Evolutionary conservation across 1,140 invertebrate genomes (phyloP).

Genomic region (Parapsyche elsis): DNA sequence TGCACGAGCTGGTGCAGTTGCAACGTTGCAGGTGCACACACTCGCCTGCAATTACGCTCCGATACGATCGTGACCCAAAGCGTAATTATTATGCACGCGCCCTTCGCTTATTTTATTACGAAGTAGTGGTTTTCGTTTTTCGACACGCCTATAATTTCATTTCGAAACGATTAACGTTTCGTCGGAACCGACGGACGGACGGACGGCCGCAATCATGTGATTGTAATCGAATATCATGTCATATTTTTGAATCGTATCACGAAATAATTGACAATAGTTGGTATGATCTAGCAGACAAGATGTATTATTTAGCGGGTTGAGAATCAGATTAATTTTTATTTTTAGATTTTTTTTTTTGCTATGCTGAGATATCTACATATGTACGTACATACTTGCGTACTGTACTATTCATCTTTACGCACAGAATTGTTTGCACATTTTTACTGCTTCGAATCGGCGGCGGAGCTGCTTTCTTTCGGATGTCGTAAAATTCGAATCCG

Average conservation of each 20-base stretch:
- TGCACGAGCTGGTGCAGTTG: background rate
- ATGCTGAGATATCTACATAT: too few species aligned
- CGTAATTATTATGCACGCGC: constrained; percentile 24
- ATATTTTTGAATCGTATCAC: too few species aligned
- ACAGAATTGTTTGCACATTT: constrained; percentile 8
- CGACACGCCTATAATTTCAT: constrained; percentile 16
- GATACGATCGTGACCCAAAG: constrained; percentile 22
- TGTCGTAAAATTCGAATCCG: constrained; percentile 25
- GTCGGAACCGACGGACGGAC: background rate
- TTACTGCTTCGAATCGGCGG: constrained; percentile 11
- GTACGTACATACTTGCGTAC: too few species aligned
- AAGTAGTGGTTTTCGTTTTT: background rate
- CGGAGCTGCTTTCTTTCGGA: background rate
- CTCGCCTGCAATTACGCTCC: constrained; percentile 16
- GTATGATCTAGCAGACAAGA: too few species aligned
- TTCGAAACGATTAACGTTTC: background rate
- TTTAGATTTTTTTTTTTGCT: too few species aligned
- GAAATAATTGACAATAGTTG: too few species aligned
- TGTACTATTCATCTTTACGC: too few species aligned
- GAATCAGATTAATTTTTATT: too few species aligned
- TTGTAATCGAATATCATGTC: background rate
- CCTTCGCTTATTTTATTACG: background rate
- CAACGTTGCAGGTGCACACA: constrained; percentile 10
- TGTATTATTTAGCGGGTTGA: too few species aligned
- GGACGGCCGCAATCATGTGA: background rate